Base-by-base conservation (phyloP, 64 coral and sea anemone genomes). In the Porites australiensis region DNA sequence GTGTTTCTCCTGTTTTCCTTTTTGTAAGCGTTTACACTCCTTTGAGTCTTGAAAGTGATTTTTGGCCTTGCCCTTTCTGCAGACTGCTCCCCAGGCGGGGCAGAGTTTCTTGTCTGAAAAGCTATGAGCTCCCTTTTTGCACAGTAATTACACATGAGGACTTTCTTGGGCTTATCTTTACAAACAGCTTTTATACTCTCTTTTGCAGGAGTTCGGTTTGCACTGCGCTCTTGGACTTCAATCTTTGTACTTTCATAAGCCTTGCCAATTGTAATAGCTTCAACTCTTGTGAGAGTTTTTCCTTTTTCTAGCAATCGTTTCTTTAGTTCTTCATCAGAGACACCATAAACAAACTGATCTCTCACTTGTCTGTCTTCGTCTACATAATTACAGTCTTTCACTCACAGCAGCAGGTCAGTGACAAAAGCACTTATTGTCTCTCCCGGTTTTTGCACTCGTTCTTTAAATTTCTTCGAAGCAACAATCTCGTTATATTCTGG, bases 331-430 rank as follows among this genome's bases (percentile, higher is more conserved):
- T 70, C 68, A 43, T 47, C 44, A 44, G 37, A 76, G 3, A 76
- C 73, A 3, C 77, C 50, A 49, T 80, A 52, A 15, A 52, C 50
- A 3, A 80, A 55, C 13, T 80, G 44, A 52, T 80, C 77, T 80
- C 52, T 52, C n/a, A 80, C 77, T 51, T 80, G 77, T 52, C 77
- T 50, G 15, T 80, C 77, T 55, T 80, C 77, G 52, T 80, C 77
- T n/a, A 52, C 44, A 52, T 80, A 80, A 57, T 80, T 80, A 58
- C 77, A 80, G 52, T 80, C 77, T 57, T 55, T 80, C 48, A 57
- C 77, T 18, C 53, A 55, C 77, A 80, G n/a, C 51, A 80, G 53
- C 13, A 80, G 21, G 57, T 58, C 77, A 80, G 77, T 52, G 51
- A 80, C 22, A 80, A 80, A 80, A 18, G 45, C 48, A 57, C 4